phyloP scores from a whole-genome alignment of 1,140 invertebrate genomes.

The Lepeophtheirus salmonis region DNA sequence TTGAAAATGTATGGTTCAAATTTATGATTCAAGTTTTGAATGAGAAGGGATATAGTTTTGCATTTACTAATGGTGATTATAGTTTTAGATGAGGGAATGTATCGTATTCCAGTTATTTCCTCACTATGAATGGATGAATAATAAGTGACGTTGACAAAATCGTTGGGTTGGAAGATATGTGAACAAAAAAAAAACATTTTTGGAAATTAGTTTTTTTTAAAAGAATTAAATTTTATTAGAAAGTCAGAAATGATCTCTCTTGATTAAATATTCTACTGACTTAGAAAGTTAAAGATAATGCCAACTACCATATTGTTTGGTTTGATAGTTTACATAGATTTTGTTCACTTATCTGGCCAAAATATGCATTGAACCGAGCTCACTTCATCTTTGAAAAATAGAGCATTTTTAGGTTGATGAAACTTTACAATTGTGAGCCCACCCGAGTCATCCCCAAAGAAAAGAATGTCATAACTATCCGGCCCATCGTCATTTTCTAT shows the following conservation, averaged over 20 bases:
- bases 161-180: background rate
- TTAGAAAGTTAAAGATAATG: too few relatives aligned
- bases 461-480: constrained; percentile 1
- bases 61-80: background rate
- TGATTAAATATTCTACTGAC: background rate
- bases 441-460: constrained; percentile 15
- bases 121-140: background rate
- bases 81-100: background rate
- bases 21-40: constrained; percentile 5
- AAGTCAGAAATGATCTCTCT: background rate
- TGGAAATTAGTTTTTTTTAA: background rate
- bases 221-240: background rate
- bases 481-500: constrained; percentile 2
- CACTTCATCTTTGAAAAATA: constrained; percentile 17
- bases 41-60: constrained; percentile 2
- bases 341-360: constrained; percentile 11
- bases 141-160: background rate
- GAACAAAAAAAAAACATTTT: background rate
- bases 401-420: constrained; percentile 11
- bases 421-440: constrained; percentile 11
- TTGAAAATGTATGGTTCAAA: constrained; percentile 8
- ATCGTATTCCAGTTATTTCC: background rate
- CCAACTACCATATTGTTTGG: too few relatives aligned
- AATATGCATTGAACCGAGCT: constrained; percentile 13
- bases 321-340: too few relatives aligned